phyloP scores from a whole-genome alignment of 2,113 vertebrate species.

The Ibidorhyncha struthersii region DNA sequence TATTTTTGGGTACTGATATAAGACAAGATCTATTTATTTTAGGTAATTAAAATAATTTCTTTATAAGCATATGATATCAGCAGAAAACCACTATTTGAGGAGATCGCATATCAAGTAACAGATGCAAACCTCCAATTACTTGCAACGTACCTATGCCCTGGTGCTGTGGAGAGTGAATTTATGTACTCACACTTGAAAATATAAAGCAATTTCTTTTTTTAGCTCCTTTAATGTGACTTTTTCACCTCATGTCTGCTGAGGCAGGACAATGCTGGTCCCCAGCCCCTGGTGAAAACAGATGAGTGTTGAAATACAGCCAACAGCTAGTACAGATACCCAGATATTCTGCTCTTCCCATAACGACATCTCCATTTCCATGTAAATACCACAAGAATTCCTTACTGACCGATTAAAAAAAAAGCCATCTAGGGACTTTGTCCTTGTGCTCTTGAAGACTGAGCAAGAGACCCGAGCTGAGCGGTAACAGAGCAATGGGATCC shows the following conservation, averaged over 20 bases:
- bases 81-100: background rate
- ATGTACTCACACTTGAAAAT: background rate
- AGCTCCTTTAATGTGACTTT: background rate
- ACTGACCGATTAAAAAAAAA: background rate
- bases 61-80: background rate
- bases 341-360: background rate
- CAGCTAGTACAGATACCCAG: background rate
- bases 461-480: background rate
- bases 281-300: background rate
- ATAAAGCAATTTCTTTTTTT: background rate
- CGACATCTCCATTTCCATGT: background rate
- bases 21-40: background rate
- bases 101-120: background rate
- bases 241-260: background rate
- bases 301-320: background rate
- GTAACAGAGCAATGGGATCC: background rate
- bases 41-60: background rate
- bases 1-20: background rate
- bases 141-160: background rate
- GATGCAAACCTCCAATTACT: background rate
- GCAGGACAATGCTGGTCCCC: background rate
- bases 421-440: background rate
- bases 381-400: background rate
- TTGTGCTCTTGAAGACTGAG: background rate
- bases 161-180: background rate